Evolutionary conservation across 2,113 vertebrate species (phyloP), one percentile per base, ranked within the genome.

Genomic region (Varanus salvator): DNA sequence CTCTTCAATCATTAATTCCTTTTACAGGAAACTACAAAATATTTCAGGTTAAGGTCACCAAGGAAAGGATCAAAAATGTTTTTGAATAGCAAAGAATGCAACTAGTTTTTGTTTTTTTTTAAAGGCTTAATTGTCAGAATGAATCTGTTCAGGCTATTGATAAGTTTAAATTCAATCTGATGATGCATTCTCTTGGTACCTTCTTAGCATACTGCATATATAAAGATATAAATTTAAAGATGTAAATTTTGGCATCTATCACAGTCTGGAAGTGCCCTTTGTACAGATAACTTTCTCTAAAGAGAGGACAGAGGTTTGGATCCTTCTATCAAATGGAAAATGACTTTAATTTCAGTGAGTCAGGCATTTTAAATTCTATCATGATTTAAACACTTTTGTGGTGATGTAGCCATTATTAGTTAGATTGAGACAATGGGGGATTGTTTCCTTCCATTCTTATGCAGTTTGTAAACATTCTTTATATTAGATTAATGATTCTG

Each of bases 21-120:
- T 87, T 92, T 27, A 78, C 95, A 95, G 95, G 96, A 97, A 97
- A 95, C 92, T 90, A 88, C 89, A 95, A 94, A 94, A 85, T 27
- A 15, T 91, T 94, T 64, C 91, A 95, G 94, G 90, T 85, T 92
- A 93, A 91, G 91, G 95, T 96, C 95, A 92, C 84, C 81, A 80
- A 94, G 90, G 92, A 91, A 96, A 94, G 91, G 87, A 94, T 76
- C 91, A 83, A 48, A 93, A 84, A 82, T 94, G 93, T 89, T 78
- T 87, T 92, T 96, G 94, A 78, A 60, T 60, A 60, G 9, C 57
- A 54, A 93, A 91, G 64, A 94, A 94, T 78, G 86, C 92, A 96
- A 95, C 92, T 80, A 57, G 69, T 1, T 92, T 44, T 44, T 44
- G 1, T 44, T 44, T 44, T 44, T 44, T 44, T 44, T 86, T 88